Percentiles rank a stretch among this genome's conserved stretches.
Conservation (phyloP, 1,140 invertebrate genomes). For the Acyrthosiphon pisum region DNA sequence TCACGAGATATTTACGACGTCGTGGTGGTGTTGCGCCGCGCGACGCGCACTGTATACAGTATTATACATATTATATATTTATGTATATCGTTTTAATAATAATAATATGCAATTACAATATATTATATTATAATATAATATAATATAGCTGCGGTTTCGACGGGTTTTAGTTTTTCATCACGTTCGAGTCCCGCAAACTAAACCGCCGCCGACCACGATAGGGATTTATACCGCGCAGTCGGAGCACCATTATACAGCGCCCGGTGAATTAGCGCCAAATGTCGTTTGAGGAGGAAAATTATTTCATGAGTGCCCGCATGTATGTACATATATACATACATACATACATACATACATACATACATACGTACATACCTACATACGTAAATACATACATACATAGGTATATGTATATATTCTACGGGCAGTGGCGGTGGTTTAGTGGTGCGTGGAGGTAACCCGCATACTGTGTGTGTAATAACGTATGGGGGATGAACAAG, state of each 20-base stretch:
- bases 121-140: background rate
- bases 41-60: background rate
- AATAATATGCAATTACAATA: constrained; percentile 7
- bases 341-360: too few relatives aligned
- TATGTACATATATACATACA: background rate
- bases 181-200: background rate
- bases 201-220: background rate
- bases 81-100: background rate
- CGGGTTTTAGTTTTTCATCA: background rate
- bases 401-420: background rate
- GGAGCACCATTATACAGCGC: background rate
- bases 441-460: background rate
- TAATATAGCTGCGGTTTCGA: background rate
- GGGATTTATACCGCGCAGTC: background rate
- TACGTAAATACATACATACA: background rate
- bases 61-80: background rate
- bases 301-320: constrained; percentile 4
- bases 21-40: background rate
- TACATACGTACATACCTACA: background rate
- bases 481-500: background rate
- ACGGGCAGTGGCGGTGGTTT: constrained; percentile 3
- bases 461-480: background rate
- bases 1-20: background rate
- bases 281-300: background rate
- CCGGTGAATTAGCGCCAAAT: constrained; percentile 3